A percentile compares a stretch with the other conserved stretches of the same genome.
Evolutionary conservation across 2,888 invertebrate genomes (phyloP).

Genomic region (Cylloceria caligata): DNA sequence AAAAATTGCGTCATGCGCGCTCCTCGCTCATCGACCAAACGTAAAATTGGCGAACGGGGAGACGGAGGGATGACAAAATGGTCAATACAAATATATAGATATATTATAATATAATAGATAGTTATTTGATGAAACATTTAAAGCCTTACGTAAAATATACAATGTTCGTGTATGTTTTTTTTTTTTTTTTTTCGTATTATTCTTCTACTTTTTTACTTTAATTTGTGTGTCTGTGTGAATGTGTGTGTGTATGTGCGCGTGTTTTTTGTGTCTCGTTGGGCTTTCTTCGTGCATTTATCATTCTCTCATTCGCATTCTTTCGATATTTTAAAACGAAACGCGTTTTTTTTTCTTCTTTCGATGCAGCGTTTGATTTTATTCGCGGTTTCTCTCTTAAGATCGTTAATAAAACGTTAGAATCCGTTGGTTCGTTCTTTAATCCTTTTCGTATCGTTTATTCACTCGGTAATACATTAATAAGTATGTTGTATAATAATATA

Average conservation of each 20-base stretch:
- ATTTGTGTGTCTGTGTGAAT: slow-evolving; percentile 29
- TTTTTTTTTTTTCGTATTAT: slow-evolving; percentile 48
- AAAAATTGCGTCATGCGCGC: slow-evolving; percentile 1
- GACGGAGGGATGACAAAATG: slow-evolving; percentile 72
- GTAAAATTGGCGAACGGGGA: slow-evolving; percentile 62
- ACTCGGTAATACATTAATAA: slow-evolving; percentile 41
- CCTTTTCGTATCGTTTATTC: slow-evolving; percentile 25
- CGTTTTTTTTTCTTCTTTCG: slow-evolving; percentile 18
- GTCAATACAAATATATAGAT: slow-evolving; percentile 83
- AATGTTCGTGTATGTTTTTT: slow-evolving; percentile 74
- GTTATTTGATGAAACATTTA: slow-evolving; percentile 83
- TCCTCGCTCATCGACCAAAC: slow-evolving; percentile 14
- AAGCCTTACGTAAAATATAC: slow-evolving; percentile 84
- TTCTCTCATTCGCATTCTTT: slow-evolving; percentile 43
- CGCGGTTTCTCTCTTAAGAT: slow-evolving; percentile 17
- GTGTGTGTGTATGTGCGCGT: slow-evolving; percentile 60
- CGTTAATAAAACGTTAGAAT: slow-evolving; percentile 11
- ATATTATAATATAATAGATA: slow-evolving; percentile 82
- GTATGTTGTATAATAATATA: slow-evolving; percentile 43
- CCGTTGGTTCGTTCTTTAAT: not conserved
- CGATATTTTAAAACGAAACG: slow-evolving; percentile 18
- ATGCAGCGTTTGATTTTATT: slow-evolving; percentile 23
- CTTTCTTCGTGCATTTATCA: slow-evolving; percentile 44
- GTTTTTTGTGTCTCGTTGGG: slow-evolving; percentile 53
- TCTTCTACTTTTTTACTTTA: slow-evolving; percentile 6